These are phyloP conservation scores for Drosophila athabasca DNA, from an alignment of 1,140 invertebrate genomes.

Conservation along the genomic window DNA sequence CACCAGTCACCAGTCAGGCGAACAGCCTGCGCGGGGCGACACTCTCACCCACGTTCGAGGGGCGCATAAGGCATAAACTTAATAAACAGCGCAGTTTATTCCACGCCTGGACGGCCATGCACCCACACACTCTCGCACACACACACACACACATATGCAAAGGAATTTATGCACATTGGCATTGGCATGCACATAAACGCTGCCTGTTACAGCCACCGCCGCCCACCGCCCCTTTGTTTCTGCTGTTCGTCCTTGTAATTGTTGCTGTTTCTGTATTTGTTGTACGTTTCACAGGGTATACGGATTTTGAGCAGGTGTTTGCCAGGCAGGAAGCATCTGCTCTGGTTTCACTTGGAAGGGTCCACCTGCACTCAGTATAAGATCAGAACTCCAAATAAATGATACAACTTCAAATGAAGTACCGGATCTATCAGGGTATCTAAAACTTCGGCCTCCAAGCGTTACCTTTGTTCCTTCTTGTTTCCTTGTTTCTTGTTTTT, in stretches of 20 bases:
- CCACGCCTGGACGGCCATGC: conserved; percentile 29
- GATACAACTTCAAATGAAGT: too few relatives aligned
- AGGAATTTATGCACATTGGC: conserved; percentile 52
- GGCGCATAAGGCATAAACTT: conserved; percentile 58
- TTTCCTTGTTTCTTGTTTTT: background rate
- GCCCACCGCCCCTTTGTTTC: conserved; percentile 5
- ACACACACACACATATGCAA: conserved; percentile 31
- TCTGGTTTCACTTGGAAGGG: too few relatives aligned
- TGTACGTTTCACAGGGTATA: background rate
- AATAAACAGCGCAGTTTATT: conserved; percentile 65
- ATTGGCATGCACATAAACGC: conserved; percentile 51
- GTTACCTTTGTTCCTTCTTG: background rate
- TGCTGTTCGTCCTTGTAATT: background rate
- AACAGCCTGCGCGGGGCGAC: background rate
- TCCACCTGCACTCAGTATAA: too few relatives aligned
- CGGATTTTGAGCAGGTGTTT: too few relatives aligned
- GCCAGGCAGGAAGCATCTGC: too few relatives aligned
- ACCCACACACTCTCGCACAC: conserved; percentile 17
- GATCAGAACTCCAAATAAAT: too few relatives aligned
- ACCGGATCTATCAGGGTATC: too few relatives aligned
- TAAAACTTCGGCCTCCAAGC: too few relatives aligned
- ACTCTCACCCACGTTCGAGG: conserved; percentile 2
- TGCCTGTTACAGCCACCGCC: conserved; percentile 13
- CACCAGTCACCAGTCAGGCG: conserved; percentile 3
- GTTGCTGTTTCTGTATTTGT: conserved; percentile 26